Conservation (phyloP, 2,797 vertebrate genomes). For the Acanthopagrus latus region DNA sequence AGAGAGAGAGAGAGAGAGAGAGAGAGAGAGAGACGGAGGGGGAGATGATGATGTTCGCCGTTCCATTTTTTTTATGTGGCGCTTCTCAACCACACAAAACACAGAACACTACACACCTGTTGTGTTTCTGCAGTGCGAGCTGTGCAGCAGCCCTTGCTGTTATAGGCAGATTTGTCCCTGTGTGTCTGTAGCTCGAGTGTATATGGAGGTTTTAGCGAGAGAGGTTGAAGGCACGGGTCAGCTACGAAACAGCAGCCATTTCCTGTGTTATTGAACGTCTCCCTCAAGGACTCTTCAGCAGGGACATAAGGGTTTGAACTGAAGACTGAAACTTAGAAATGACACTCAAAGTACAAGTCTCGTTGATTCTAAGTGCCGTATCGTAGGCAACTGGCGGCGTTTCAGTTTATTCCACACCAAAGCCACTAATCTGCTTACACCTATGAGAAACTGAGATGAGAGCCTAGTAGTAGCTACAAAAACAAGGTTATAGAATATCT, state of each 20-base stretch:
- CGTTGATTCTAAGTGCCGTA: neutral
- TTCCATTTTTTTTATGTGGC: neutral
- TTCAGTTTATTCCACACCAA: too few species aligned
- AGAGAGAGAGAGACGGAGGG: neutral
- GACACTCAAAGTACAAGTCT: neutral
- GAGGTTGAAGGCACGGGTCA: conserved; percentile 6
- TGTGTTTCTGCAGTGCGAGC: neutral
- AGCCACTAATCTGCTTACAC: too few species aligned
- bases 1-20: neutral
- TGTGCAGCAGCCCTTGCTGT: conserved; percentile 7
- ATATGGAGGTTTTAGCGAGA: neutral
- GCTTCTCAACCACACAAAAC: conserved; percentile 1
- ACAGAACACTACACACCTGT: neutral
- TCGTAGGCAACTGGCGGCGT: too few species aligned
- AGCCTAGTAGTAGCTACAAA: too few species aligned
- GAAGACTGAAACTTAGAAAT: neutral
- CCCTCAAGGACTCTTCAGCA: conserved; percentile 5
- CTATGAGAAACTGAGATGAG: too few species aligned
- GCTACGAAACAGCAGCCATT: neutral
- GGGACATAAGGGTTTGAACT: neutral
- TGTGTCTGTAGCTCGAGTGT: neutral
- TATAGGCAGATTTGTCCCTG: neutral
- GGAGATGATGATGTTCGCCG: neutral
- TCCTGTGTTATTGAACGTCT: neutral
- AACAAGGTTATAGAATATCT: too few species aligned